Conservation (phyloP, 2,797 vertebrate species). For the Neopelma chrysocephalum region DNA sequence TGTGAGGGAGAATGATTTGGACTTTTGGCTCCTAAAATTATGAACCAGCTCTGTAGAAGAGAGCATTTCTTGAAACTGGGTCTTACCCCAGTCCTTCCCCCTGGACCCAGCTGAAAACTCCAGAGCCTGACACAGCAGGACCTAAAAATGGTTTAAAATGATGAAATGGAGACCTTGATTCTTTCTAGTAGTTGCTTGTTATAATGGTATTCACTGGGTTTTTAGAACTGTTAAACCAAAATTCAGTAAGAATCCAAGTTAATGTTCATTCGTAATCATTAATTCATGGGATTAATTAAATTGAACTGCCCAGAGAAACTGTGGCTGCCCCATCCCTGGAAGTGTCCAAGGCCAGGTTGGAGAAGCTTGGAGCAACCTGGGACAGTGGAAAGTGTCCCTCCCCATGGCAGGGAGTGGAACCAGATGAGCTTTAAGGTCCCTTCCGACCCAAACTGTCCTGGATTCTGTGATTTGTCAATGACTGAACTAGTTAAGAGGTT, state of each 20-base stretch:
- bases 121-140: background rate
- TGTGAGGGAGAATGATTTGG: background rate
- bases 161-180: background rate
- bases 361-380: background rate
- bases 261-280: constrained; percentile 56
- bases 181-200: constrained; percentile 18
- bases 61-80: rapidly evolving
- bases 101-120: background rate
- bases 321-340: background rate
- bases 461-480: background rate
- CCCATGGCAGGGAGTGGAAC: background rate
- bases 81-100: background rate
- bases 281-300: constrained; percentile 33
- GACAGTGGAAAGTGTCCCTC: background rate
- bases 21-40: background rate
- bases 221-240: constrained; percentile 51
- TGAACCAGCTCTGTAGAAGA: too few species aligned
- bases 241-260: constrained; percentile 36
- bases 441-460: background rate
- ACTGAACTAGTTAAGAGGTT: background rate
- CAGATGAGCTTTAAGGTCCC: background rate
- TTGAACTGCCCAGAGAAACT: background rate
- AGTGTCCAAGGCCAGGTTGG: background rate
- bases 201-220: background rate
- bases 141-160: background rate